Percentiles rank a stretch among this genome's conserved stretches.
Conservation (phyloP, 1,140 invertebrate species). For the Sycobia sp. region DNA sequence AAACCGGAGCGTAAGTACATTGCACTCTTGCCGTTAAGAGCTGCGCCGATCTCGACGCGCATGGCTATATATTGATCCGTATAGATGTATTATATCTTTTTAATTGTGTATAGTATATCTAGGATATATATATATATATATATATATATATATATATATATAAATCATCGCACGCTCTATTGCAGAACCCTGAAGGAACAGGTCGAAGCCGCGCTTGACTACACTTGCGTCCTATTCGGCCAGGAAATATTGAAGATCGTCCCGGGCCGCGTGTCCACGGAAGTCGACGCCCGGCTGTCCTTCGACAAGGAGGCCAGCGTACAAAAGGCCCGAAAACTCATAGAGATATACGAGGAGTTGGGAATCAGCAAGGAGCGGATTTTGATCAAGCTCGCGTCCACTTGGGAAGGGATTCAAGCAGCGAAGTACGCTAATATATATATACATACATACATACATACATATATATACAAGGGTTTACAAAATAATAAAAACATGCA, state of each 20-base stretch:
- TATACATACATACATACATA: too few species aligned
- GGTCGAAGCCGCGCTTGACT: conserved; percentile 83
- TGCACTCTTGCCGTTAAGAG: conserved; percentile 1
- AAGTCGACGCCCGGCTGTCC: conserved; percentile 97
- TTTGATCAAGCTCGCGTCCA: conserved; percentile 95
- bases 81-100: too few species aligned
- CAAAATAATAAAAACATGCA: neutral
- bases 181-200: conserved; percentile 73
- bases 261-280: conserved; percentile 96
- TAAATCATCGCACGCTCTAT: conserved; percentile 27
- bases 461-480: neutral
- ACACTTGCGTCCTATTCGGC: conserved; percentile 94
- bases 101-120: too few species aligned
- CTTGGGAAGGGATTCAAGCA: conserved; percentile 99
- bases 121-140: too few species aligned
- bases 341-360: conserved; percentile 86
- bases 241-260: conserved; percentile 97
- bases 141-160: too few species aligned
- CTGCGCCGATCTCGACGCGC: too few species aligned
- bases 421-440: conserved; percentile 72
- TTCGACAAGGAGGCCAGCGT: conserved; percentile 93
- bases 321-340: conserved; percentile 85
- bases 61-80: too few species aligned
- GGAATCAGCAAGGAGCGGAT: conserved; percentile 92
- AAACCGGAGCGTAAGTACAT: conserved; percentile 70